A percentile compares a stretch with the other conserved stretches of the same genome.
phyloP scores from a whole-genome alignment of 2,113 vertebrate genomes.

The Acrocephalus arundinaceus region DNA sequence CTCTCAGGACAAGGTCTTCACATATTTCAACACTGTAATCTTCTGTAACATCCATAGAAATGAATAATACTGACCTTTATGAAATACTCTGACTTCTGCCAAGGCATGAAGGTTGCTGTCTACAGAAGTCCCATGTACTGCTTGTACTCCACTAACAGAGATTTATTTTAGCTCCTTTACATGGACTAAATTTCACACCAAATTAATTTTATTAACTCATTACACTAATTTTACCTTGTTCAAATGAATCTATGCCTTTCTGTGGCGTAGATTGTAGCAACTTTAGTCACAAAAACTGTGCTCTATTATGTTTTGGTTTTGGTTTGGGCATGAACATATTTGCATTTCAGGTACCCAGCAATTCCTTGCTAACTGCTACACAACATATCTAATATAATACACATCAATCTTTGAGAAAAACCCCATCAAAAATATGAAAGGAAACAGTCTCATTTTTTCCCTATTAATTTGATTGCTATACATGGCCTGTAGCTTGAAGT shows the following conservation, averaged over 20 bases:
- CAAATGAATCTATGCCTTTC: not conserved
- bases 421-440: not conserved
- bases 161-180: not conserved
- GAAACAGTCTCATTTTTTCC: not conserved
- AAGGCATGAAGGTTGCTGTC: not conserved
- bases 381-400: not conserved
- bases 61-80: not conserved
- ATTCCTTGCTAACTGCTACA: not conserved
- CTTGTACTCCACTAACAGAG: not conserved
- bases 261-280: not conserved
- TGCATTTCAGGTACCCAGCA: not conserved
- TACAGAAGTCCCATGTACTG: not conserved
- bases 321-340: not conserved
- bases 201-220: constrained; percentile 33
- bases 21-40: not conserved
- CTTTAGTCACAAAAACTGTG: not conserved
- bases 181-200: not conserved
- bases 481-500: not conserved
- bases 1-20: not conserved
- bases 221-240: constrained; percentile 15
- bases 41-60: not conserved
- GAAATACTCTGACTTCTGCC: not conserved
- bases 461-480: not conserved
- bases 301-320: not conserved
- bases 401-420: not conserved